These are phyloP conservation scores for Archaeoteleia sp. DNA, from an alignment of 2,888 invertebrate species.

Conservation along the genomic window DNA sequence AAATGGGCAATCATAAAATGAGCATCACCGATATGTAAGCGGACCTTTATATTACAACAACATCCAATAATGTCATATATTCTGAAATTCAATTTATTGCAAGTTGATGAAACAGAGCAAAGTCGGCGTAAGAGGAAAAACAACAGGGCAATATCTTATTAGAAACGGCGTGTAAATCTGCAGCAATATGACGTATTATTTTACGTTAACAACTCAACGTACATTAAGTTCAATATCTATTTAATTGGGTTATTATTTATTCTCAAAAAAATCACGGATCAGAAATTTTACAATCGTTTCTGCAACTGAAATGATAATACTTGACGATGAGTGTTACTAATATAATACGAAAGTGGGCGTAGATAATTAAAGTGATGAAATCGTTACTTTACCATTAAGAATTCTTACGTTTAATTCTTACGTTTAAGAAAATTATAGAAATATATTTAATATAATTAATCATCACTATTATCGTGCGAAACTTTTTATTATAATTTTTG, in stretches of 20 bases:
- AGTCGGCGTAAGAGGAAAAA: conserved; percentile 6
- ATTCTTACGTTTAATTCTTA: no score
- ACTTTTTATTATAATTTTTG: conserved; percentile 34
- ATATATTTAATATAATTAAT: neutral
- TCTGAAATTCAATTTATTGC: conserved; percentile 10
- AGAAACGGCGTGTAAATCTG: conserved; percentile 22
- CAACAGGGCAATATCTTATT: neutral
- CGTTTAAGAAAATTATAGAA: conserved; percentile 5
- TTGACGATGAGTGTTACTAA: conserved; percentile 10
- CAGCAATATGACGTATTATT: conserved; percentile 25
- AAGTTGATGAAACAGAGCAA: neutral
- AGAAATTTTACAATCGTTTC: conserved; percentile 6
- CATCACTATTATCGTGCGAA: neutral
- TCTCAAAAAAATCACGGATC: neutral
- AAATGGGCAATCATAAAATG: conserved; percentile 90
- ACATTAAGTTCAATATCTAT: conserved; percentile 1
- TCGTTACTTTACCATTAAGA: conserved; percentile 31
- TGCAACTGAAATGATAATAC: no score
- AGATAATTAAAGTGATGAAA: conserved; percentile 18
- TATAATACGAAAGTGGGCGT: conserved; percentile 14
- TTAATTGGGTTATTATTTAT: conserved; percentile 19
- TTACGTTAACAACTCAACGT: conserved; percentile 5
- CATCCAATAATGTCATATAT: conserved; percentile 19
- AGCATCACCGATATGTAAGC: conserved; percentile 81
- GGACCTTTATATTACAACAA: conserved; percentile 5